Evolutionary conservation across 2,797 vertebrate species (phyloP).

Genomic region (Sebastes nivosus): DNA sequence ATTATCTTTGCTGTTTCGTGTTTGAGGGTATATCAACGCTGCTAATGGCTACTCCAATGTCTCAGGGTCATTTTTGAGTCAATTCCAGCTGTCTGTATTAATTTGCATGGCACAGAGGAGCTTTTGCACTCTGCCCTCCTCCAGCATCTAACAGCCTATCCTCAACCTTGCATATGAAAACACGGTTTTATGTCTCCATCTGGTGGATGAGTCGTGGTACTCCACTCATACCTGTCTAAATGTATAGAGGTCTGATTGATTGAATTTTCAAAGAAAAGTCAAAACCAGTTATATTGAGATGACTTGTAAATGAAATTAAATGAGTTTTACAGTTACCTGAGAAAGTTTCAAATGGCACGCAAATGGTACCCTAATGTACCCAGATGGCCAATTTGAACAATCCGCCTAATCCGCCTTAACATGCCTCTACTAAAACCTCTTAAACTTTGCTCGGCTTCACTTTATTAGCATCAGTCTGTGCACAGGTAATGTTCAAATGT

Average conservation of each 20-base stretch:
- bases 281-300: too few relatives aligned
- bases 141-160: neutral
- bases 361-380: neutral
- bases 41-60: neutral
- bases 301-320: too few relatives aligned
- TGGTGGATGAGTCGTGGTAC: neutral
- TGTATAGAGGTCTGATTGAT: too few relatives aligned
- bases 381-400: neutral
- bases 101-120: neutral
- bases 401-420: neutral
- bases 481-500: neutral
- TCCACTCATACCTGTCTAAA: neutral
- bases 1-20: neutral
- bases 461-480: neutral
- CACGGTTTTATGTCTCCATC: neutral
- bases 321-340: neutral
- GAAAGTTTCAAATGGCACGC: neutral
- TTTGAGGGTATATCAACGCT: neutral
- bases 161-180: neutral
- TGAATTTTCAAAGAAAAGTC: too few relatives aligned
- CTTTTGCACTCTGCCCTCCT: neutral
- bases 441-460: neutral
- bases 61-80: neutral
- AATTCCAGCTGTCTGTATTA: neutral
- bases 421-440: neutral